Base-by-base conservation (phyloP, 2,113 vertebrate species). In the Sapajus apella region DNA sequence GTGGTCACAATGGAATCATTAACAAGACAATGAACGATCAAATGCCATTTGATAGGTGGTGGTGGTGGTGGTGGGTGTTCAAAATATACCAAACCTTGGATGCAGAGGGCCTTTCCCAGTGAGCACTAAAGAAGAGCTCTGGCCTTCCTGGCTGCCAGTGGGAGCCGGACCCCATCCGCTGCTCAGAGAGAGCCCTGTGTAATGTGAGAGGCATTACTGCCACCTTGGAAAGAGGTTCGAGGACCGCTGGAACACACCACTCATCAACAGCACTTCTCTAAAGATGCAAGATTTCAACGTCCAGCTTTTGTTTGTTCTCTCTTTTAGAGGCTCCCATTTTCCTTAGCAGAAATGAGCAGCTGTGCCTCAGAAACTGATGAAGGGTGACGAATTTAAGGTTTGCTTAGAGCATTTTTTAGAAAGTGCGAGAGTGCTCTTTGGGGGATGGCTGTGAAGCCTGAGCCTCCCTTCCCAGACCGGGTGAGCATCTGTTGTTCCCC, bases 261-360 rank as follows among this genome's bases (percentile, higher is more conserved):
- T 40, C 61, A 27, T 3, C 76, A 14, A 2, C 5, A 17, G 55
- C 40, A 0, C 23, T 43, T 80, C 40, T 43, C 4, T 2, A 68
- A 55, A 79, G 30, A 64, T 6, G 21, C 7, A 0, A 30, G 61
- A 4, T 58, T 55, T 80, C 81, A 20, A 6, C 35, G 8, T 5
- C 32, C 13, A 30, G 12, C 70, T 64, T 77, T 35, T 83, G 50
- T 47, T 95, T 83, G 12, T 37, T 89, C 52, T 95, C 40, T 43
- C 47, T 92, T 87, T 43, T 21, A 47, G 61, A 84, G 52, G 37
- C 30, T 70, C 83, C 73, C 58, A 35, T 90, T 87, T 96, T 47
- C 84, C 96, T 81, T 76, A 64, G 87, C 84, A 85, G 92, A 81
- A 89, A 81, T 32, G 64, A 96, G 81, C 72, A 97, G 80, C 70